Conservation (phyloP, 2,888 invertebrate species). For the Hedya salicella region DNA sequence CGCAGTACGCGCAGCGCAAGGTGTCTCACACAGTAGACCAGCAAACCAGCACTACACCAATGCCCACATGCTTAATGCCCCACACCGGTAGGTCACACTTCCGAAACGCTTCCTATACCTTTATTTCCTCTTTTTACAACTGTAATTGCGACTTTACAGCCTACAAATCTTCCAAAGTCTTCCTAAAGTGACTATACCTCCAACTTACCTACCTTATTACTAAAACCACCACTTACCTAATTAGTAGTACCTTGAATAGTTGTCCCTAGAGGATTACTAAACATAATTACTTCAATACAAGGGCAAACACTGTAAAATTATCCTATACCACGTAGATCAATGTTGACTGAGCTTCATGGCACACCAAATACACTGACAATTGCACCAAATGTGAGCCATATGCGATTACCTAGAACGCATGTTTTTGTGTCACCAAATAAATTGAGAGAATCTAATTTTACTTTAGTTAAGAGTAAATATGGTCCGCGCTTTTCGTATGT, state of each 20-base stretch:
- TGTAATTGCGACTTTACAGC: constrained; percentile 48
- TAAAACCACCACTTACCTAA: constrained; percentile 22
- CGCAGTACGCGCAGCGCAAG: constrained; percentile 81
- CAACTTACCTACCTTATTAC: constrained; percentile 4
- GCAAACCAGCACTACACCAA: constrained; percentile 82
- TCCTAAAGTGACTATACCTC: constrained; percentile 25
- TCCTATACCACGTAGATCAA: constrained; percentile 31
- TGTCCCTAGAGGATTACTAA: constrained; percentile 29
- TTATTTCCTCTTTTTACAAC: constrained; percentile 39
- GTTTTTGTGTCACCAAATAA: constrained; percentile 10
- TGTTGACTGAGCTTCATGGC: constrained; percentile 31
- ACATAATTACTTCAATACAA: constrained; percentile 32
- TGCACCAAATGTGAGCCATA: constrained; percentile 24
- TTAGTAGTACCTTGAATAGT: constrained; percentile 27
- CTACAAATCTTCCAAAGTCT: constrained; percentile 14
- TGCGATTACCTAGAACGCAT: constrained; percentile 10
- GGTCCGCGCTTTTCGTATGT: neutral
- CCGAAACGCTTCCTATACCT: constrained; percentile 67
- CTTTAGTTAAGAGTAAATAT: neutral
- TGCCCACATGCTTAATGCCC: constrained; percentile 84
- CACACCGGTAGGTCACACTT: constrained; percentile 82
- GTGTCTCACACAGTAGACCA: constrained; percentile 80
- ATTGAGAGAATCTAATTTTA: neutral
- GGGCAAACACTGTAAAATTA: constrained; percentile 20
- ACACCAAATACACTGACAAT: constrained; percentile 24